These are phyloP conservation scores for Dolomedes plantarius DNA, from an alignment of 2,888 invertebrate species.

Conservation along the genomic window DNA sequence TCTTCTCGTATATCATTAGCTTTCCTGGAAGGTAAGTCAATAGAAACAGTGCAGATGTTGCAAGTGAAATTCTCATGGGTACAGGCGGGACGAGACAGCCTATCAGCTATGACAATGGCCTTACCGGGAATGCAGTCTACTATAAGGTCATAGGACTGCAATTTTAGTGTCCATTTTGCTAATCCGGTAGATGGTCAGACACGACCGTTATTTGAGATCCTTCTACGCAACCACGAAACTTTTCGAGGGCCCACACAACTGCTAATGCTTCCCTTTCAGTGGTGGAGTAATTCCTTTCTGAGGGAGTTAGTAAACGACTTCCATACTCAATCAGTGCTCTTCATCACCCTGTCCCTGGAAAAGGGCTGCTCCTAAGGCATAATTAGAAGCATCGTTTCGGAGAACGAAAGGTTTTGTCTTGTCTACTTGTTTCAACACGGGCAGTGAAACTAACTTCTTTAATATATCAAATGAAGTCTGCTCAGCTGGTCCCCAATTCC, in stretches of 20 bases:
- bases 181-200: conserved; percentile 26
- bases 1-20: neutral
- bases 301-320: neutral
- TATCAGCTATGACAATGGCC: conserved; percentile 25
- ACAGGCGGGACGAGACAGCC: conserved; percentile 11
- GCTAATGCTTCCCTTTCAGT: conserved; percentile 15
- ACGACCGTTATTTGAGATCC: neutral
- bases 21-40: conserved; percentile 6
- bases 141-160: conserved; percentile 19
- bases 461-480: neutral
- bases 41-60: neutral
- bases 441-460: neutral
- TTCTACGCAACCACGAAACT: conserved; percentile 17
- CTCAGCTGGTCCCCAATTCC: neutral
- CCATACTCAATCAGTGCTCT: conserved; percentile 17
- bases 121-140: conserved; percentile 1
- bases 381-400: neutral
- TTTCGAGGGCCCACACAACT: neutral
- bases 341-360: neutral
- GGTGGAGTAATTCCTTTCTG: conserved; percentile 15
- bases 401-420: neutral
- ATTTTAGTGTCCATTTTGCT: conserved; percentile 13
- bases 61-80: neutral
- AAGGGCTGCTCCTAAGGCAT: neutral
- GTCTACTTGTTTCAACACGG: neutral